Conservation (phyloP, 64 coral and sea anemone genomes). For the Hydrozoanthus tunicans region DNA sequence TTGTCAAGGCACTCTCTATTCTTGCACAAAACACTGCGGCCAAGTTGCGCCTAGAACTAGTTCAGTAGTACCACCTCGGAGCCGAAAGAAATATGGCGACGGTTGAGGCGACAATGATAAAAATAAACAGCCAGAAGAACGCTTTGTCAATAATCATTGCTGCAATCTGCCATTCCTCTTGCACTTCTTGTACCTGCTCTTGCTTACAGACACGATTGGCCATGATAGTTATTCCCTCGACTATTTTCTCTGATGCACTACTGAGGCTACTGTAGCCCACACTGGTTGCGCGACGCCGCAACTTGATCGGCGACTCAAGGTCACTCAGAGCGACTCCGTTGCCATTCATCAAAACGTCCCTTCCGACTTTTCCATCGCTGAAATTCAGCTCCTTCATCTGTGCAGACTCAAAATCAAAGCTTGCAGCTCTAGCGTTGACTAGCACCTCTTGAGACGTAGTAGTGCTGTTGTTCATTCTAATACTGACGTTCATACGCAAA, state of each 20-base stretch:
- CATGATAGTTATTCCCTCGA: slow-evolving; percentile 36
- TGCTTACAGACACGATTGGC: slow-evolving; percentile 42
- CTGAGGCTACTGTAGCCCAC: neutral
- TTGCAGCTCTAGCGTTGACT: neutral
- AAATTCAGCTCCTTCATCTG: slow-evolving; percentile 46
- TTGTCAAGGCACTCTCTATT: too few relatives aligned
- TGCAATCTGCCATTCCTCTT: slow-evolving; percentile 49
- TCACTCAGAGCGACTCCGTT: slow-evolving; percentile 11
- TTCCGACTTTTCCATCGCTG: neutral
- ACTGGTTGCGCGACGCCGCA: neutral
- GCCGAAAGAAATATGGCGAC: slow-evolving; percentile 51
- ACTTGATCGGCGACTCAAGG: neutral
- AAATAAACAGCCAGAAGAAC: slow-evolving; percentile 48
- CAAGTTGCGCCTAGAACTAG: neutral
- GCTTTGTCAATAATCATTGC: slow-evolving; percentile 53
- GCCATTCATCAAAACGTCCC: neutral
- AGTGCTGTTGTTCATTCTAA: neutral
- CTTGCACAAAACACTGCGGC: too few relatives aligned
- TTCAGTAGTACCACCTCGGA: slow-evolving; percentile 40
- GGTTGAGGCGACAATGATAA: slow-evolving; percentile 36
- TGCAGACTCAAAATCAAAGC: slow-evolving; percentile 26
- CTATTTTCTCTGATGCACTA: slow-evolving; percentile 4
- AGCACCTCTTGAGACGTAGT: neutral
- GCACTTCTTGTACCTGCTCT: slow-evolving; percentile 29
- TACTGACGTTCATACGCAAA: neutral